These are phyloP conservation scores for Zoanthus solanderi DNA, from an alignment of 92 coral and sea anemone species.

Conservation along the genomic window DNA sequence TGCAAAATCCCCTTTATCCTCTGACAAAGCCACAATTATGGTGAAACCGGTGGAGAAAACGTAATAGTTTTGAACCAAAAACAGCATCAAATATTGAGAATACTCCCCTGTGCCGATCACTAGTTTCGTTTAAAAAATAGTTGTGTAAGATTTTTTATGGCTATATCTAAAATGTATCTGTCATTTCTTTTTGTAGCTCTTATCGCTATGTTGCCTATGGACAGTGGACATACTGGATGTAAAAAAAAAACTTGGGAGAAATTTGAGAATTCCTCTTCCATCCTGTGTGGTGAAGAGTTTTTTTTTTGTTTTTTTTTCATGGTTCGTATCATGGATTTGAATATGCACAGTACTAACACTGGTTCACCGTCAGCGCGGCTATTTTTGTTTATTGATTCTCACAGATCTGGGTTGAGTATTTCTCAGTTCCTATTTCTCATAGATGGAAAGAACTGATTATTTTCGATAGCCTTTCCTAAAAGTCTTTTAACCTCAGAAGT, in stretches of 20 bases:
- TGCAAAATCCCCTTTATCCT: no score
- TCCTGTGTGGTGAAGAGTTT: conserved; percentile 4
- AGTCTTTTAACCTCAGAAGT: background rate
- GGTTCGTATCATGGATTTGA: conserved; percentile 16
- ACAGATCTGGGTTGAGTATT: background rate
- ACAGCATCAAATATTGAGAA: background rate
- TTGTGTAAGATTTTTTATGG: background rate
- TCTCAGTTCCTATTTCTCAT: background rate
- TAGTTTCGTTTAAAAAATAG: background rate
- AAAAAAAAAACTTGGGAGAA: background rate
- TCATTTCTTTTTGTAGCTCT: background rate
- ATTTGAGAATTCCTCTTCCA: conserved; percentile 26
- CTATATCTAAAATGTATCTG: background rate
- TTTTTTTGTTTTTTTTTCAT: background rate
- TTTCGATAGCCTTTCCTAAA: background rate
- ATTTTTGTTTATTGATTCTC: no score
- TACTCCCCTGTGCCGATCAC: background rate
- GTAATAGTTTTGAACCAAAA: no score
- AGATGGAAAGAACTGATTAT: background rate
- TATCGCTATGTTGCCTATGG: conserved; percentile 17
- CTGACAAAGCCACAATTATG: no score
- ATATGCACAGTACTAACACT: conserved; percentile 10
- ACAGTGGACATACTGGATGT: no score
- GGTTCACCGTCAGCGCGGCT: background rate
- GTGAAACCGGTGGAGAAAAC: no score